These are phyloP conservation scores for Isurus oxyrinchus DNA, from an alignment of 2,113 vertebrate genomes.

Conservation along the genomic window DNA sequence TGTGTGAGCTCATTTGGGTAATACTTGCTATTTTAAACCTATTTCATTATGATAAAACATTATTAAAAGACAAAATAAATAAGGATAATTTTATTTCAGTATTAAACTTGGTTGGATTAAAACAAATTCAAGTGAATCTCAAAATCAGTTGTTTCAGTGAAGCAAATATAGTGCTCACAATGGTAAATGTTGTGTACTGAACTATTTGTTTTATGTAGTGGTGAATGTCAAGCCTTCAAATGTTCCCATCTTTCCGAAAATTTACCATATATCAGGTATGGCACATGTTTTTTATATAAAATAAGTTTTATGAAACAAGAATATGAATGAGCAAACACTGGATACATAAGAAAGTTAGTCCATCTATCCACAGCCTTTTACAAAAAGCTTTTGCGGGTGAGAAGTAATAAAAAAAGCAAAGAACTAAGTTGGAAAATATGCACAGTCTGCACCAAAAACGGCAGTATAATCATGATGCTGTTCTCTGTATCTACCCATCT, in stretches of 20 bases:
- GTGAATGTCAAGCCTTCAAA: background rate
- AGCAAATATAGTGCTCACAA: background rate
- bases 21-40: background rate
- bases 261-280: constrained; percentile 32
- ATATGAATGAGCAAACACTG: background rate
- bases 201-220: background rate
- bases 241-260: background rate
- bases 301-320: background rate
- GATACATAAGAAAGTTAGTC: background rate
- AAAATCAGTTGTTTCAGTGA: background rate
- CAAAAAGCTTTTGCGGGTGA: background rate
- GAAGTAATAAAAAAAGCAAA: background rate
- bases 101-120: background rate
- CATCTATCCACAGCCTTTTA: background rate
- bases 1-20: background rate
- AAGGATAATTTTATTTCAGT: background rate
- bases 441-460: too few species aligned
- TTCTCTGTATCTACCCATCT: background rate
- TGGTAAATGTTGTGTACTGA: background rate
- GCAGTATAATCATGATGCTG: background rate
- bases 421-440: background rate
- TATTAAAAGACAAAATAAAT: background rate
- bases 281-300: background rate
- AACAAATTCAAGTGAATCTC: background rate
- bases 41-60: background rate